These are phyloP conservation scores for Gorilla gorilla DNA, from an alignment of 2,113 vertebrate genomes.

Conservation along the genomic window DNA sequence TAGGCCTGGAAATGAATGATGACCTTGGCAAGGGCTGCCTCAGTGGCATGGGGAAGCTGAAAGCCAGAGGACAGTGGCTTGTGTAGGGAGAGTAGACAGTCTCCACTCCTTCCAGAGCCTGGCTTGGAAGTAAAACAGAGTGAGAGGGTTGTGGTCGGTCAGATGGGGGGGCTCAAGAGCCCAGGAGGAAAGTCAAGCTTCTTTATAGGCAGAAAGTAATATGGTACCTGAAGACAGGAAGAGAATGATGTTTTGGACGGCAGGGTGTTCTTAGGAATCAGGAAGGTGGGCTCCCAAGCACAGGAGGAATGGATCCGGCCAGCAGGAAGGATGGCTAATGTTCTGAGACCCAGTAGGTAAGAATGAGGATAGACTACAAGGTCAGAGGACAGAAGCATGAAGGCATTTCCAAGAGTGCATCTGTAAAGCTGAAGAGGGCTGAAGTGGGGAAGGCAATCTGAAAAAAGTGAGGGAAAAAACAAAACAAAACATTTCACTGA, in stretches of 20 bases:
- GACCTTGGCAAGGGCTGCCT: background rate
- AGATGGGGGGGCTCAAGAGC: background rate
- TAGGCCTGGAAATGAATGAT: background rate
- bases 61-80: background rate
- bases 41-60: background rate
- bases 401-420: background rate
- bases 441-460: background rate
- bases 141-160: rapidly evolving
- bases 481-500: background rate
- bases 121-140: background rate
- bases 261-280: background rate
- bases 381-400: background rate
- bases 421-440: background rate
- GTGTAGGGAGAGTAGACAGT: background rate
- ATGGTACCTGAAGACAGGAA: background rate
- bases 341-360: background rate
- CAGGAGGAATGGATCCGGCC: background rate
- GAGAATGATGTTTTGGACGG: background rate
- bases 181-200: background rate
- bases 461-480: background rate
- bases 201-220: background rate
- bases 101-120: background rate
- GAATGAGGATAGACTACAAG: background rate
- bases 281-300: background rate
- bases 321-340: background rate